phyloP scores from a whole-genome alignment of 2,113 vertebrate genomes.

The Paramormyrops kingsleyae region DNA sequence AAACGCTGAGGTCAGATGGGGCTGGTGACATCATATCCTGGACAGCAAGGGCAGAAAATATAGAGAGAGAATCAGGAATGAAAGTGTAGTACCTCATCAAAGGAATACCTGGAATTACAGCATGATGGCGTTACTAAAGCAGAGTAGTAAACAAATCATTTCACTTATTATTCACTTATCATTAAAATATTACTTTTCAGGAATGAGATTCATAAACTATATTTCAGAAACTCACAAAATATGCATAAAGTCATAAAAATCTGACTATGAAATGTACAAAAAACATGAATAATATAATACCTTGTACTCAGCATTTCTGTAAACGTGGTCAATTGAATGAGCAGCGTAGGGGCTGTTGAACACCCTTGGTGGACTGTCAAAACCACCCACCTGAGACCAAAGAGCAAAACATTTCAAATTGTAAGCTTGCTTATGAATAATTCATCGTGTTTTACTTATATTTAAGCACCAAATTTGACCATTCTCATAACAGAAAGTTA shows the following conservation, averaged over 20 bases:
- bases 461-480: not conserved
- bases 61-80: not conserved
- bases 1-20: conserved; percentile 57
- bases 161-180: not conserved
- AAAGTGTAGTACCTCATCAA: not conserved
- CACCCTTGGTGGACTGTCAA: conserved; percentile 49
- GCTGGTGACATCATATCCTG: conserved; percentile 50
- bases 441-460: not conserved
- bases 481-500: not conserved
- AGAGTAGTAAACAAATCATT: not conserved
- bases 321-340: conserved; percentile 46
- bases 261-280: not conserved
- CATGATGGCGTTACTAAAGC: not conserved
- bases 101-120: not conserved
- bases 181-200: not conserved
- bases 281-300: conserved; percentile 23
- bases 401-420: not conserved
- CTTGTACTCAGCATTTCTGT: conserved; percentile 58
- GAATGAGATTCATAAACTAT: not conserved
- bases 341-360: conserved; percentile 62
- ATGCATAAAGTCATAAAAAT: not conserved
- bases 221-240: not conserved
- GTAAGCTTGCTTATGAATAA: not conserved
- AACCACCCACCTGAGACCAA: conserved; percentile 31
- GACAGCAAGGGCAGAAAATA: not conserved